Evolutionary conservation across 2,113 vertebrate genomes (phyloP).

Genomic region (Oreotrochilus melanogaster): DNA sequence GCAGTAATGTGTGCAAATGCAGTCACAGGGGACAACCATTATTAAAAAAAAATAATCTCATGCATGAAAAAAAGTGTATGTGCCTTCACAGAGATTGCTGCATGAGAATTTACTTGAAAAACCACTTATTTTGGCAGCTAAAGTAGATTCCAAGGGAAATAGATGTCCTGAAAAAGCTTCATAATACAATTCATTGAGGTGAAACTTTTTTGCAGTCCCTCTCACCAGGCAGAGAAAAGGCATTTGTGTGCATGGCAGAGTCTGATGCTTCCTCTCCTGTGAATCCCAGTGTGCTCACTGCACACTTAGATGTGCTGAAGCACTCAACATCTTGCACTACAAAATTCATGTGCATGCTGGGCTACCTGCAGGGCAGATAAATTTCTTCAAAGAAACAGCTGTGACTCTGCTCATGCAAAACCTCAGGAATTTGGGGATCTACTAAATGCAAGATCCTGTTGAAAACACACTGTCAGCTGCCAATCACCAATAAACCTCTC

Average conservation of each 20-base stretch:
- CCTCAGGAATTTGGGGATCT: background rate
- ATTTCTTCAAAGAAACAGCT: background rate
- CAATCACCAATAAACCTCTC: background rate
- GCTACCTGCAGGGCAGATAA: constrained; percentile 18
- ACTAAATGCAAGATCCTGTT: background rate
- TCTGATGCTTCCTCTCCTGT: background rate
- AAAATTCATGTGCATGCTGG: background rate
- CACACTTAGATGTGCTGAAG: background rate
- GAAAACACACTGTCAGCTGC: background rate
- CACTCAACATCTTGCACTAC: background rate
- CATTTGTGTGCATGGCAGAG: fast-evolving
- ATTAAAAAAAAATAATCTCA: background rate
- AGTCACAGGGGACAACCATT: background rate
- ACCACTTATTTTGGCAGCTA: background rate
- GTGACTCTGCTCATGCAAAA: background rate
- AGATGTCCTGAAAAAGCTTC: background rate
- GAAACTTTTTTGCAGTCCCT: background rate
- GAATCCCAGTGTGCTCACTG: background rate
- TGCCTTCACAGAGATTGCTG: background rate
- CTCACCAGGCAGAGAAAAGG: background rate
- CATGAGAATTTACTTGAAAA: background rate
- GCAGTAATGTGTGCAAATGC: background rate
- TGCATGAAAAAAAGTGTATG: background rate
- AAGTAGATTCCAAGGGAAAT: background rate
- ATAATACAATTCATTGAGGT: background rate